Conservation (phyloP, 53 echinoderm and acorn worm genomes). For the Glandiceps talaboti region DNA sequence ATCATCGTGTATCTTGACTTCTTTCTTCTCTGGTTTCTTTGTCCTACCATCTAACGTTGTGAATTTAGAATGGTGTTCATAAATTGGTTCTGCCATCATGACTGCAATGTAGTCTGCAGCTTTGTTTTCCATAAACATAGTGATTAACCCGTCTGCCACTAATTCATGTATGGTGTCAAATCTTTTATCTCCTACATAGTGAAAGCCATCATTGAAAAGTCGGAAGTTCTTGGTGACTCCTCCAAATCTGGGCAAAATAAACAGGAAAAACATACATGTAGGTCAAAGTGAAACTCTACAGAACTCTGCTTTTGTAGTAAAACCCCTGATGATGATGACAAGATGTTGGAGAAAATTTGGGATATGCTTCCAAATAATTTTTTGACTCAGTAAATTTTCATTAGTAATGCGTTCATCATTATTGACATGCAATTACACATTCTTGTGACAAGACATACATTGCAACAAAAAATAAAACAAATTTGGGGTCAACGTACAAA, state of each 20-base stretch:
- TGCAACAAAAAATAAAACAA: too few species aligned
- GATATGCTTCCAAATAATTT: too few species aligned
- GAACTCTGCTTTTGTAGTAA: too few species aligned
- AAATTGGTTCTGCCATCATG: slow-evolving; percentile 92
- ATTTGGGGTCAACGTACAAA: too few species aligned
- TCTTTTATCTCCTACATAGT: slow-evolving; percentile 89
- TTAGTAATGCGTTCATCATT: too few species aligned
- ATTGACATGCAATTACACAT: too few species aligned
- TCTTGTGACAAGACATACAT: too few species aligned
- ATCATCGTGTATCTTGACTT: not conserved
- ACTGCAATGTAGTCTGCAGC: slow-evolving; percentile 80
- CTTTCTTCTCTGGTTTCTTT: not conserved
- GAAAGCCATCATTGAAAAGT: slow-evolving; percentile 83
- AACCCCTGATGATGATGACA: too few species aligned
- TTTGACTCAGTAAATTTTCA: too few species aligned
- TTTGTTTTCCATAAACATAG: slow-evolving; percentile 86
- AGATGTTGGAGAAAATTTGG: too few species aligned
- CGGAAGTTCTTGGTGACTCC: slow-evolving; percentile 67
- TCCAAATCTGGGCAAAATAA: slow-evolving; percentile 57
- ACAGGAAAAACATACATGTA: too few species aligned
- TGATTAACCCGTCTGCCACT: slow-evolving; percentile 88
- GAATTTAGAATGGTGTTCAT: slow-evolving; percentile 76
- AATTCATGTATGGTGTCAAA: slow-evolving; percentile 89
- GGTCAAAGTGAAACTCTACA: too few species aligned
- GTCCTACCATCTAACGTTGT: slow-evolving; percentile 29